These are phyloP conservation scores for Ctenopoma multispine DNA, from an alignment of 2,797 vertebrate genomes.

Conservation along the genomic window DNA sequence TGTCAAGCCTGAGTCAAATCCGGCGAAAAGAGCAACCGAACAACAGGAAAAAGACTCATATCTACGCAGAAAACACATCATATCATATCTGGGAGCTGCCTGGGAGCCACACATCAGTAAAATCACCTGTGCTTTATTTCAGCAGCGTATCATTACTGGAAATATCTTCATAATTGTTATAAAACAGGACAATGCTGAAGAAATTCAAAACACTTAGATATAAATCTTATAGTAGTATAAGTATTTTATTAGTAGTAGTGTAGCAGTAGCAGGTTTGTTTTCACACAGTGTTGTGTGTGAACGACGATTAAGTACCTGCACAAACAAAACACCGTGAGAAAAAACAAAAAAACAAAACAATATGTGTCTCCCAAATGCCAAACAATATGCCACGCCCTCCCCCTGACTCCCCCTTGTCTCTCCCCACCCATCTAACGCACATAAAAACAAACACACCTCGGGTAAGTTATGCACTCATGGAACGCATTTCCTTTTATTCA, in stretches of 20 bases:
- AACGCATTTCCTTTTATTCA: constrained; percentile 24
- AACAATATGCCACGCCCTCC: constrained; percentile 41
- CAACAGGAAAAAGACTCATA: too few species aligned
- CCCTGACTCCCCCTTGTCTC: background rate
- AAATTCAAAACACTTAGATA: background rate
- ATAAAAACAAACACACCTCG: background rate
- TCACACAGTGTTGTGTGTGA: background rate
- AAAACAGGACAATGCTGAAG: background rate
- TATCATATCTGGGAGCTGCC: too few species aligned
- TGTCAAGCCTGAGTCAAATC: background rate
- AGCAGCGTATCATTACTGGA: background rate
- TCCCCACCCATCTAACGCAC: too few species aligned
- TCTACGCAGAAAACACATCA: too few species aligned
- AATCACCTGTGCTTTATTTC: background rate
- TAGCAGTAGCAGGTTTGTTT: background rate
- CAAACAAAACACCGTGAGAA: constrained; percentile 17
- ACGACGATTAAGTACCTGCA: background rate
- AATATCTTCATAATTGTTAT: background rate
- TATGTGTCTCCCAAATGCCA: constrained; percentile 6
- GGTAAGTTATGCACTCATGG: background rate
- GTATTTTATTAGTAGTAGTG: too few species aligned
- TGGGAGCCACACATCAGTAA: too few species aligned
- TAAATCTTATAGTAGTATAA: too few species aligned
- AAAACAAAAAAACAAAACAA: background rate
- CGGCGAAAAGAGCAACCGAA: too few species aligned